phyloP scores from a whole-genome alignment of 2,888 invertebrate genomes.

The Tribolium freemani region DNA sequence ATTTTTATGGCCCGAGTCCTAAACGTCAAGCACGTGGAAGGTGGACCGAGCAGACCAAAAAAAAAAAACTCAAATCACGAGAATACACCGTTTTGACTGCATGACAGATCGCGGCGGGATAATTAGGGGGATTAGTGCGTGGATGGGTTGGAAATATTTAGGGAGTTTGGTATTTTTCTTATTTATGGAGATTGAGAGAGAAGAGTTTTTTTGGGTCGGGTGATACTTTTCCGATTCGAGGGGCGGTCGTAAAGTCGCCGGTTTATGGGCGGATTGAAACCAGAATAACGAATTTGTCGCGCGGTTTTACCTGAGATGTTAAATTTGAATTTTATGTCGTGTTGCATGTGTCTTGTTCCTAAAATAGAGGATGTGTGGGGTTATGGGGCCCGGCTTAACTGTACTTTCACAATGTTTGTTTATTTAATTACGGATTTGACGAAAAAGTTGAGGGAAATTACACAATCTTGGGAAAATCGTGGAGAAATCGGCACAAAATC shows the following conservation, averaged over 20 bases:
- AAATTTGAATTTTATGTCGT: conserved; percentile 33
- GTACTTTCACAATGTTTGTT: conserved; percentile 35
- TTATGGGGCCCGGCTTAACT: conserved; percentile 32
- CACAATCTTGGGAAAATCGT: background rate
- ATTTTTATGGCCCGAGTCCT: conserved; percentile 27
- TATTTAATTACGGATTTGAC: conserved; percentile 25
- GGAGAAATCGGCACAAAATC: too few relatives aligned
- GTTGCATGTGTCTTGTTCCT: conserved; percentile 29
- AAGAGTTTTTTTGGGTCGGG: background rate
- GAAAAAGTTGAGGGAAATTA: background rate
- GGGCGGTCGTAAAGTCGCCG: background rate
- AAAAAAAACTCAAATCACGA: background rate
- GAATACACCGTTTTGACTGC: background rate
- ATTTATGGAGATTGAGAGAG: background rate
- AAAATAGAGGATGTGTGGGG: conserved; percentile 28
- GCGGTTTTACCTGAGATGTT: conserved; percentile 31
- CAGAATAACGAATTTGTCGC: conserved; percentile 28
- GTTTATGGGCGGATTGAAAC: conserved; percentile 21
- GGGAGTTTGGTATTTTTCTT: background rate
- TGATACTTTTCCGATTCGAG: conserved; percentile 1
- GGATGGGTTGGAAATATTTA: background rate
- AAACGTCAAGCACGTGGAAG: conserved; percentile 32
- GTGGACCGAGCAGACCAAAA: background rate
- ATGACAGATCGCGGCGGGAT: background rate
- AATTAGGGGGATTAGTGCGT: background rate